Conservation (phyloP, 2,888 invertebrate species). For the Acrobasis suavella region DNA sequence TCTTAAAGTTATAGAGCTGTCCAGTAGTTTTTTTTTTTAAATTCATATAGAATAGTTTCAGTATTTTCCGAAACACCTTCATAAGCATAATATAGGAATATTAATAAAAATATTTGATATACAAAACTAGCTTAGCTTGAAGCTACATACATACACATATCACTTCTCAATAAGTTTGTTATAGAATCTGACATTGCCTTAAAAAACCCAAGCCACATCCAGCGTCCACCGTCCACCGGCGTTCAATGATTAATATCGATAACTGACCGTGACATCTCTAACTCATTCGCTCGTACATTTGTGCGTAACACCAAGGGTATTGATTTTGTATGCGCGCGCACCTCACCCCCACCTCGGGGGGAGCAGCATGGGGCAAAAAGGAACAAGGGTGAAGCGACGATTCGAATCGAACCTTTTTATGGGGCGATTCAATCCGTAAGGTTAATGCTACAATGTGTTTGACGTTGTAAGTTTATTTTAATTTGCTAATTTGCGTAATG, state of each 20-base stretch:
- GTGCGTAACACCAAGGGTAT: slow-evolving; percentile 76
- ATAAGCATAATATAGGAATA: too few relatives aligned
- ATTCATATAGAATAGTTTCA: too few relatives aligned
- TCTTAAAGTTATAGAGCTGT: too few relatives aligned
- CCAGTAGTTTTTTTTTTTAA: too few relatives aligned
- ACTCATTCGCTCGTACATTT: slow-evolving; percentile 59
- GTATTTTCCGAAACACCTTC: too few relatives aligned
- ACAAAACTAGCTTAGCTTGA: neutral
- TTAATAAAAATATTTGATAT: neutral
- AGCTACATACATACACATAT: too few relatives aligned
- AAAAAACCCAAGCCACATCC: slow-evolving; percentile 10
- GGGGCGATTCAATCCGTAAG: slow-evolving; percentile 71
- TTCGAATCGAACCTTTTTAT: slow-evolving; percentile 78
- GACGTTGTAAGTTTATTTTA: slow-evolving; percentile 47
- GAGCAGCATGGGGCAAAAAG: slow-evolving; percentile 52
- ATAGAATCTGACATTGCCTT: neutral
- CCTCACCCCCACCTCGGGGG: slow-evolving; percentile 44
- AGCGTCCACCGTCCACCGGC: slow-evolving; percentile 1
- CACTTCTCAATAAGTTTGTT: too few relatives aligned
- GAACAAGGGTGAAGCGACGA: slow-evolving; percentile 71
- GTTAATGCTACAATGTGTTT: slow-evolving; percentile 67
- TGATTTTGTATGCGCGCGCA: slow-evolving; percentile 81
- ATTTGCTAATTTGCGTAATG: slow-evolving; percentile 23
- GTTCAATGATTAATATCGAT: slow-evolving; percentile 52
- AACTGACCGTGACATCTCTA: slow-evolving; percentile 71